Evolutionary conservation across 2,888 invertebrate genomes (phyloP).

Genomic region (Drosophila atroscutellata): DNA sequence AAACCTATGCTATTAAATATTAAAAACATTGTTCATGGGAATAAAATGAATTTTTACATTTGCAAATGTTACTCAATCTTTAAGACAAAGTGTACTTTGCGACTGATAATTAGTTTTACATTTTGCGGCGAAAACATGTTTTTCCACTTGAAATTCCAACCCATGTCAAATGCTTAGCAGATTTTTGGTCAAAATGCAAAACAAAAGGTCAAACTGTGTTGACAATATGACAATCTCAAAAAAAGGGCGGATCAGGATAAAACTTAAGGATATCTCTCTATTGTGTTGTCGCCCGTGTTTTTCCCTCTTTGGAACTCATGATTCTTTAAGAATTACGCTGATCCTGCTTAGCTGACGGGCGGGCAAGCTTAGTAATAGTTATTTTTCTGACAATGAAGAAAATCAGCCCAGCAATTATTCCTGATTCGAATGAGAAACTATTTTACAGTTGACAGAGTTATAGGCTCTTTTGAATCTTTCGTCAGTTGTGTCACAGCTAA

Average conservation of each 20-base stretch:
- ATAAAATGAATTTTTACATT: background rate
- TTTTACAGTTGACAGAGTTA: background rate
- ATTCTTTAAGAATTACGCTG: slow-evolving; percentile 13
- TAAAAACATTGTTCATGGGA: background rate
- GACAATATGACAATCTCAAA: slow-evolving; percentile 10
- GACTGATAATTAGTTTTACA: background rate
- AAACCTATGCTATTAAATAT: background rate
- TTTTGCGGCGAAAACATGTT: background rate
- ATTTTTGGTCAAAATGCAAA: slow-evolving; percentile 5
- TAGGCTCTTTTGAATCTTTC: background rate
- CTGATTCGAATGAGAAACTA: background rate
- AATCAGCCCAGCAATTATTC: background rate
- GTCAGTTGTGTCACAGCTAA: slow-evolving; percentile 24
- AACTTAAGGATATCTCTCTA: background rate
- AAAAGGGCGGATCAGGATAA: background rate
- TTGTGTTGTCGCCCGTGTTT: slow-evolving; percentile 12
- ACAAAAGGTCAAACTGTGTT: slow-evolving; percentile 12
- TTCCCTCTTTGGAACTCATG: slow-evolving; percentile 21
- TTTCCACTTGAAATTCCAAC: background rate
- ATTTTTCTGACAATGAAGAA: background rate
- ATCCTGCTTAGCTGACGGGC: slow-evolving; percentile 20
- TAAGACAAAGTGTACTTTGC: background rate
- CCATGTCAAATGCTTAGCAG: background rate
- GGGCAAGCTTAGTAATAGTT: background rate
- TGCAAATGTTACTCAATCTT: background rate